A percentile compares a stretch with the other conserved stretches of the same genome.
These are phyloP conservation scores for Seriola dumerili DNA, from an alignment of 2,113 vertebrate genomes.

Conservation along the genomic window DNA sequence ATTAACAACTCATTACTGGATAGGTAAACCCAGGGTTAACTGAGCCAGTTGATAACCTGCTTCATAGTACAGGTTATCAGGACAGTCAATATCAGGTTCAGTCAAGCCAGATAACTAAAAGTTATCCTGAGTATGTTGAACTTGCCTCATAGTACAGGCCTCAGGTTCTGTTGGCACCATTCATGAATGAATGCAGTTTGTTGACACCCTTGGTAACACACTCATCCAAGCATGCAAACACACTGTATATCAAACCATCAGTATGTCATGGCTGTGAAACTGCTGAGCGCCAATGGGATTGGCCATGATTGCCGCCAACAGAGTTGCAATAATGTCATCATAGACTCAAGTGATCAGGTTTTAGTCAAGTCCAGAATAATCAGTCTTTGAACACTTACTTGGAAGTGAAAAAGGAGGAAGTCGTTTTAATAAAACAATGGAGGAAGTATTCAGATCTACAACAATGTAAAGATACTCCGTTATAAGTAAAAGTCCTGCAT, in stretches of 20 bases:
- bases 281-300: background rate
- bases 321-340: background rate
- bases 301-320: too few species aligned
- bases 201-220: conserved; percentile 1
- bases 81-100: too few species aligned
- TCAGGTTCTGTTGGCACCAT: conserved; percentile 5
- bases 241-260: background rate
- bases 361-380: background rate
- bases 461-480: background rate
- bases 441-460: background rate
- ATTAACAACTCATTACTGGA: too few species aligned
- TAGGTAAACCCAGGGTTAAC: too few species aligned
- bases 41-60: too few species aligned
- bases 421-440: too few species aligned
- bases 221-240: background rate
- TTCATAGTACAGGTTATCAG: too few species aligned
- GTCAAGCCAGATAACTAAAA: too few species aligned
- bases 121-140: too few species aligned
- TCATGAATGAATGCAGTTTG: conserved; percentile 6
- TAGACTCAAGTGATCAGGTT: background rate
- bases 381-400: background rate
- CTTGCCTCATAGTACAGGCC: too few species aligned
- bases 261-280: background rate
- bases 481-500: background rate
- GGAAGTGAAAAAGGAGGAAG: background rate